A percentile compares a stretch with the other conserved stretches of the same genome.
These are phyloP conservation scores for Nematopogon swammerdamellus DNA, from an alignment of 2,888 invertebrate species.

Conservation along the genomic window DNA sequence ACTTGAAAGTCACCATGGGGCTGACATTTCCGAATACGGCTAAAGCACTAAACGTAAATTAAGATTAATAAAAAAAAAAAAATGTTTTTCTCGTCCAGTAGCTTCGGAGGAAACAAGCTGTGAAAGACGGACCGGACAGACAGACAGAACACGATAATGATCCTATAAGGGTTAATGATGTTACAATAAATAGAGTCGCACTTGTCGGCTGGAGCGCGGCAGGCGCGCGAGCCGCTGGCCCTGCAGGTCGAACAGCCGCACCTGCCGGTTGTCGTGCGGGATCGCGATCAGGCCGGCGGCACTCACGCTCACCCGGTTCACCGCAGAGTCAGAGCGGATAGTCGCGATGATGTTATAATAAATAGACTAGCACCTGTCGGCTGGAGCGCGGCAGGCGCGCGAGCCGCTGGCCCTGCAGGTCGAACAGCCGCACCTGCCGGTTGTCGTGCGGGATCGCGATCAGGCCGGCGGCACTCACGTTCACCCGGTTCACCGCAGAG, in stretches of 20 bases:
- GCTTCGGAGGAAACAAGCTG: too few species aligned
- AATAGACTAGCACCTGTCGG: slow-evolving; percentile 61
- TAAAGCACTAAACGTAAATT: too few species aligned
- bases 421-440: slow-evolving; percentile 90
- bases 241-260: slow-evolving; percentile 89
- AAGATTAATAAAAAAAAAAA: too few species aligned
- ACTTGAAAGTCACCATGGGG: too few species aligned
- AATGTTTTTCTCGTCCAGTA: too few species aligned
- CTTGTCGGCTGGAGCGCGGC: slow-evolving; percentile 86
- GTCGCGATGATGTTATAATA: slow-evolving; percentile 62
- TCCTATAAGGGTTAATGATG: too few species aligned
- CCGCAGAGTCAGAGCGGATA: slow-evolving; percentile 91
- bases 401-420: slow-evolving; percentile 86
- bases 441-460: slow-evolving; percentile 99
- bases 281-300: slow-evolving; percentile 87
- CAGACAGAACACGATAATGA: too few species aligned
- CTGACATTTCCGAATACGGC: too few species aligned
- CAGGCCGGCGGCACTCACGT: slow-evolving; percentile 79
- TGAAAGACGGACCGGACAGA: too few species aligned
- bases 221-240: slow-evolving; percentile 88
- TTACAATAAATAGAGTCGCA: too few species aligned
- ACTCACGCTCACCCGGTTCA: slow-evolving; percentile 89
- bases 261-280: slow-evolving; percentile 95
- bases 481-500: slow-evolving; percentile 89
- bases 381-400: slow-evolving; percentile 88